These are phyloP conservation scores for Pyrrhia umbra DNA, from an alignment of 2,888 invertebrate genomes.

Conservation along the genomic window DNA sequence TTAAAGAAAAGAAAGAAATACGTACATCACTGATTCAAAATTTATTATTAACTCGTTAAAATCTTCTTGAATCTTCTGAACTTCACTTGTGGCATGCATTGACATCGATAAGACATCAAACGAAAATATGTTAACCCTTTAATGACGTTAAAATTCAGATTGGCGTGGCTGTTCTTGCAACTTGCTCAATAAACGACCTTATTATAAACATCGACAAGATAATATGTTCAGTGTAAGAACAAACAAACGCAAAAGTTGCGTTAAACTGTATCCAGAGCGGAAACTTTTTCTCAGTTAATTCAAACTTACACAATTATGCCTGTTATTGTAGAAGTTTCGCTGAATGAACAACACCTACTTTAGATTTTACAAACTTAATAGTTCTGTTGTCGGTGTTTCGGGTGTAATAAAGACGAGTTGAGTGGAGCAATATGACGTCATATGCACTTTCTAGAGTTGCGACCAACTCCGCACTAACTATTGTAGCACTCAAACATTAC, in stretches of 20 bases:
- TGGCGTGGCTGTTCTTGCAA: not conserved
- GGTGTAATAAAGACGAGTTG: slow-evolving; percentile 18
- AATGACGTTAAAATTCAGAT: not conserved
- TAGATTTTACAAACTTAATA: slow-evolving; percentile 39
- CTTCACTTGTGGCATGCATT: no score
- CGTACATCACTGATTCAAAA: no score
- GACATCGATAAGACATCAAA: no score
- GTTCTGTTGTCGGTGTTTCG: slow-evolving; percentile 33
- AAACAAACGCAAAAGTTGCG: not conserved
- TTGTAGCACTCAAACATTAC: not conserved
- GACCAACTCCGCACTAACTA: not conserved
- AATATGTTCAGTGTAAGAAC: not conserved
- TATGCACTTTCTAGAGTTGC: slow-evolving; percentile 1
- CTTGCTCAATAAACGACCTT: not conserved
- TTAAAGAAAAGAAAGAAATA: no score
- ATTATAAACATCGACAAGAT: not conserved
- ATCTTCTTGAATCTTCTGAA: no score
- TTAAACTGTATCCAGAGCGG: not conserved
- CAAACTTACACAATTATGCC: slow-evolving; percentile 30
- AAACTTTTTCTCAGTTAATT: slow-evolving; percentile 26
- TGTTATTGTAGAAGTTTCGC: slow-evolving; percentile 40
- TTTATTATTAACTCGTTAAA: no score
- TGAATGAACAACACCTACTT: slow-evolving; percentile 38
- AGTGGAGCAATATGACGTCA: slow-evolving; percentile 17
- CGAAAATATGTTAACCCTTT: no score